Evolutionary conservation across 2,113 vertebrate species (phyloP), one percentile per base, ranked within the genome.

Genomic region (Syngnathus scovelli): DNA sequence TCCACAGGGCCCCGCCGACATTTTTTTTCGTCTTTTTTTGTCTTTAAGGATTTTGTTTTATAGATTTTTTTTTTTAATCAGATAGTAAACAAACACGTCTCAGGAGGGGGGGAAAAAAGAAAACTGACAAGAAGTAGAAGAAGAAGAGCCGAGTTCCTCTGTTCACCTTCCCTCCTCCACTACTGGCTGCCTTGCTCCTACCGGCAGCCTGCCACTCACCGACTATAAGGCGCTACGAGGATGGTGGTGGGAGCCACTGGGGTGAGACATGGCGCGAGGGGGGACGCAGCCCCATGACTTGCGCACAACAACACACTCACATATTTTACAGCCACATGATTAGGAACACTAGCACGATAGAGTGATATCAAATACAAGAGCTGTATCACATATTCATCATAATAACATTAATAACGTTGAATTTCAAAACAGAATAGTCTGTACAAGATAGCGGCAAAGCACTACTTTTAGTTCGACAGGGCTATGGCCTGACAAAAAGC

Each of bases 61-160:
- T 92, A 92, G 90, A 89, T 90, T 95, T 90, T 93, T 51, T 59
- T 61, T 61, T 56, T 21, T 11, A 38, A 60, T 95, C 94, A 93
- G 92, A 95, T 93, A 94, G 92, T 93, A 95, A 95, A 93, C 91
- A 92, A 96, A 96, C 94, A 96, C 93, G 90, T 95, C 89, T 94
- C 90, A 93, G 94, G 93, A 89, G 95, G 93, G 41, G 19, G 6
- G 41, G 43, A 41, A 95, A 72, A 95, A 91, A 89, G 80, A 90
- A 87, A 90, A 88, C 90, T 87, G 90, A 92, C 89, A 89, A 91
- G 86, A 92, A 90, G 27, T 33, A 33, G 88, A 92, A 62, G 49
- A 66, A 90, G 87, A 92, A 62, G 64, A 66, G 92, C 91, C 91
- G 84, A 87, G 85, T 91, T 91, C 89, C 90, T 92, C 89, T 94